Percentiles rank a stretch among this genome's conserved stretches.
These are phyloP conservation scores for Antennarius striatus DNA, from an alignment of 2,113 vertebrate species.

Conservation along the genomic window DNA sequence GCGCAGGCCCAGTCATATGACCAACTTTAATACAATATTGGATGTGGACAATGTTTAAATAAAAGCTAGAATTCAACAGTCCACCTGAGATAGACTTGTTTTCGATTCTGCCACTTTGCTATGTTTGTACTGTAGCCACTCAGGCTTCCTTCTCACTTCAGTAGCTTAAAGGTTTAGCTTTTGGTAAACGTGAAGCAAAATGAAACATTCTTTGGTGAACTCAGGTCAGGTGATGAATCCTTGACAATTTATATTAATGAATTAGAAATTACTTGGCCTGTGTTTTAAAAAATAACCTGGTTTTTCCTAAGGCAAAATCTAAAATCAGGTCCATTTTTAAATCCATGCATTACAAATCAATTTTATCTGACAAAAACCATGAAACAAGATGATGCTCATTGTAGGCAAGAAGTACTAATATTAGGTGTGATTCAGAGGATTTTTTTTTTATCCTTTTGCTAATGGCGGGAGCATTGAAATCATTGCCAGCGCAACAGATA, in stretches of 20 bases:
- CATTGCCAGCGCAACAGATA: constrained; percentile 67
- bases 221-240: constrained; percentile 15
- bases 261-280: not conserved
- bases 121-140: not conserved
- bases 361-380: not conserved
- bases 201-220: no score
- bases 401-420: constrained; percentile 33
- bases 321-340: not conserved
- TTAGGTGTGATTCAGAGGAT: constrained; percentile 49
- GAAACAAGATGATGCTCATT: constrained; percentile 1
- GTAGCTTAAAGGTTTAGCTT: constrained; percentile 1
- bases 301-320: not conserved
- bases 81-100: not conserved
- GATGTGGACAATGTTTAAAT: not conserved
- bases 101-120: not conserved
- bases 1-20: no score
- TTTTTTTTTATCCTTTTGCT: constrained; percentile 40
- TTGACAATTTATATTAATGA: not conserved
- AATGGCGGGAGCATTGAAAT: constrained; percentile 65
- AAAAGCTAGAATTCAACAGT: not conserved
- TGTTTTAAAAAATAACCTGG: not conserved
- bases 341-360: not conserved
- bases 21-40: not conserved
- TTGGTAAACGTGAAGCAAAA: not conserved
- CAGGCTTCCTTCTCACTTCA: constrained; percentile 8